Conservation (phyloP, 2,888 invertebrate genomes). For the Ctena decussata region DNA sequence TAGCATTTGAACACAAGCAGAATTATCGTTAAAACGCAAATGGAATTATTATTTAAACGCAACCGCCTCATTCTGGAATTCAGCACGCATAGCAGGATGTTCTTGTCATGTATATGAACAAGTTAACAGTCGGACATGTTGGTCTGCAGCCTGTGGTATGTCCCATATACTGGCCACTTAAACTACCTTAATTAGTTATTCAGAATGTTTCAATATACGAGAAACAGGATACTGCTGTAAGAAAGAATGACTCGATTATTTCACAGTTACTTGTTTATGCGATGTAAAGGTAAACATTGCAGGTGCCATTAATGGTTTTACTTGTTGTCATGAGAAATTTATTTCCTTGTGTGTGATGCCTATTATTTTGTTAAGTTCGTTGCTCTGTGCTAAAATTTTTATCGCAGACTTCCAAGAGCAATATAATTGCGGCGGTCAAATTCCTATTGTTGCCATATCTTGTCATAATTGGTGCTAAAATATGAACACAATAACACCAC, state of each 20-base stretch:
- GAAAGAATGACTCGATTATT: neutral
- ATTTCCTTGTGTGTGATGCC: neutral
- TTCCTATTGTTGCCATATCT: too few relatives aligned
- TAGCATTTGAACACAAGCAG: too few relatives aligned
- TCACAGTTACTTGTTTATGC: constrained; percentile 4
- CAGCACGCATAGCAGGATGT: too few relatives aligned
- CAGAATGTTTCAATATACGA: neutral
- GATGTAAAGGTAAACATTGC: neutral
- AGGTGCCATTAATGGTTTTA: constrained; percentile 3
- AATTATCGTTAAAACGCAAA: too few relatives aligned
- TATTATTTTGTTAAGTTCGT: too few relatives aligned
- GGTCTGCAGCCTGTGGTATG: neutral
- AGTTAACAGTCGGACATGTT: too few relatives aligned
- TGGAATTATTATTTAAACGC: too few relatives aligned
- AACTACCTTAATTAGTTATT: neutral
- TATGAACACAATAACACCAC: too few relatives aligned
- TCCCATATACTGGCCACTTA: neutral
- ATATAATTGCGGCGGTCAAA: too few relatives aligned
- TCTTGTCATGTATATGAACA: too few relatives aligned
- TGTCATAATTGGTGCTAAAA: too few relatives aligned
- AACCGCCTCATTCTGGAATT: too few relatives aligned
- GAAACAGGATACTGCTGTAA: neutral
- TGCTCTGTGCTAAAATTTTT: neutral
- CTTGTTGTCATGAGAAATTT: neutral
- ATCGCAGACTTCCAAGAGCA: neutral